These are phyloP conservation scores for Rhogogaster chlorosoma DNA, from an alignment of 2,888 invertebrate genomes.

Conservation along the genomic window DNA sequence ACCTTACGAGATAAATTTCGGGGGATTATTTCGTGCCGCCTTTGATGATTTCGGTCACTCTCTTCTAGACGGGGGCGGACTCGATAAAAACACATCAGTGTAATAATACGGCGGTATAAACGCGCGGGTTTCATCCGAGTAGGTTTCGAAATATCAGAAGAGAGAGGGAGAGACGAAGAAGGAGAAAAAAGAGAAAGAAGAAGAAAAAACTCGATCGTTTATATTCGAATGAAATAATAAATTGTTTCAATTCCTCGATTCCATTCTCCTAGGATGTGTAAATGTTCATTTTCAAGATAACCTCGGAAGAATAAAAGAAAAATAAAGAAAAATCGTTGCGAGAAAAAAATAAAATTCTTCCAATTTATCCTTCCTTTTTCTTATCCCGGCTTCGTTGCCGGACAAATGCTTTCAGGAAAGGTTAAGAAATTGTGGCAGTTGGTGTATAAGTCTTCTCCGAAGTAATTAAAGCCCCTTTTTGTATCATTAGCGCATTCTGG, in stretches of 20 bases:
- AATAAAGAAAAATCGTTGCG: background rate
- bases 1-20: conserved; percentile 9
- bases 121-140: background rate
- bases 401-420: conserved; percentile 8
- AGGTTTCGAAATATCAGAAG: conserved; percentile 20
- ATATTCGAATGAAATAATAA: conserved; percentile 2
- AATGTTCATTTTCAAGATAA: background rate
- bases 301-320: background rate
- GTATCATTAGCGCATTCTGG: conserved; percentile 35
- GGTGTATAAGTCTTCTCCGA: conserved; percentile 16
- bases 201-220: conserved; percentile 2
- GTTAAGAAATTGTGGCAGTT: conserved; percentile 30
- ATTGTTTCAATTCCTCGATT: background rate
- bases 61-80: conserved; percentile 38
- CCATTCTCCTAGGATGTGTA: background rate
- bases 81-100: conserved; percentile 41
- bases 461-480: conserved; percentile 48
- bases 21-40: conserved; percentile 45
- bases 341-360: background rate
- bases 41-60: conserved; percentile 35
- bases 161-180: too few species aligned
- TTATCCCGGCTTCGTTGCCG: background rate
- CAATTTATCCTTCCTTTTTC: background rate
- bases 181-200: background rate
- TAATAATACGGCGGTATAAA: conserved; percentile 42